Evolutionary conservation across 2,113 vertebrate genomes (phyloP).

Genomic region (Bubo blakistoni): DNA sequence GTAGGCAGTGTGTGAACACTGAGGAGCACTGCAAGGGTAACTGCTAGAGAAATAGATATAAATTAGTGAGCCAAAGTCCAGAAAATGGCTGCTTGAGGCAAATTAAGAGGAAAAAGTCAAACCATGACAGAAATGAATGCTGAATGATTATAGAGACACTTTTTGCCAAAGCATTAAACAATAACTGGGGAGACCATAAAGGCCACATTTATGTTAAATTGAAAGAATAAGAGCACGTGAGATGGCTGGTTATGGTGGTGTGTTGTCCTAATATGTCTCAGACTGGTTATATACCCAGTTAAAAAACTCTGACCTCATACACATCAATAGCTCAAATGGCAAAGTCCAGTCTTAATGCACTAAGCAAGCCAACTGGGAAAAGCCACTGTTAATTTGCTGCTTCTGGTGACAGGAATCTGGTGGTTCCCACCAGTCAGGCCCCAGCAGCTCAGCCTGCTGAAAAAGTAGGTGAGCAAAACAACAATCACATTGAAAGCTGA

Average conservation of each 20-base stretch:
- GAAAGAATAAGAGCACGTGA: neutral
- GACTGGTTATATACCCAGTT: neutral
- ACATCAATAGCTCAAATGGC: constrained; percentile 28
- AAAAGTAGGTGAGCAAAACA: neutral
- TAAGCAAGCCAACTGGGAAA: neutral
- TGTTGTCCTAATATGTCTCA: constrained; percentile 5
- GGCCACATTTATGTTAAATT: neutral
- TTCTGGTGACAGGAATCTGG: neutral
- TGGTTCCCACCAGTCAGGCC: neutral
- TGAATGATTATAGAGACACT: neutral
- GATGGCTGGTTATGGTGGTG: neutral
- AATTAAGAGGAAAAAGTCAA: neutral
- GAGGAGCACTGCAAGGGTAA: neutral
- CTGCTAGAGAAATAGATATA: neutral
- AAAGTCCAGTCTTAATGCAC: constrained; percentile 26
- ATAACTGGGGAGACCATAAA: neutral
- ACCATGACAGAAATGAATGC: neutral
- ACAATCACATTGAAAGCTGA: neutral
- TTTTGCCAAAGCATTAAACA: neutral
- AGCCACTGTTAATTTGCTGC: constrained; percentile 18
- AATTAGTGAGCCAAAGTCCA: neutral
- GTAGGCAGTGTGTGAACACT: neutral
- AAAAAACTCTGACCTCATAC: neutral
- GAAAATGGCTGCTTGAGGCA: neutral
- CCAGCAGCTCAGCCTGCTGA: neutral